Evolutionary conservation across 2,888 invertebrate species (phyloP).

Genomic region (Phengaris alcon): DNA sequence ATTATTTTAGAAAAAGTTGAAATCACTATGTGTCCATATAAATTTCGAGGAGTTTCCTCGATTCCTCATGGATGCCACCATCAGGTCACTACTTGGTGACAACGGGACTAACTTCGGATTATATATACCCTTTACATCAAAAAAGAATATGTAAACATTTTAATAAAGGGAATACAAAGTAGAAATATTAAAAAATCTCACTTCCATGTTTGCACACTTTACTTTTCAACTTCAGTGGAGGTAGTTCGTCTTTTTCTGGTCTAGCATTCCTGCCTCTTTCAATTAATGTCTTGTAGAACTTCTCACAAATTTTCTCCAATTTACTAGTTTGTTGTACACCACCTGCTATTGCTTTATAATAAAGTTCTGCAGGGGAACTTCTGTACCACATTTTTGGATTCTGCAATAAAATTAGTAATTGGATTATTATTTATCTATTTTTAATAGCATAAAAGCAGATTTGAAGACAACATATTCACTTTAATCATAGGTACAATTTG

Average conservation of each 20-base stretch:
- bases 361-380: slow-evolving; percentile 94
- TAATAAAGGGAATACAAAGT: background rate
- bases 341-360: slow-evolving; percentile 83
- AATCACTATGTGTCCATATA: too few relatives aligned
- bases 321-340: slow-evolving; percentile 85
- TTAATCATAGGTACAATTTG: too few relatives aligned
- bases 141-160: too few relatives aligned
- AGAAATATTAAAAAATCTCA: slow-evolving; percentile 50
- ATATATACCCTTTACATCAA: too few relatives aligned
- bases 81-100: too few relatives aligned
- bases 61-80: too few relatives aligned
- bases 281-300: slow-evolving; percentile 85
- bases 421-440: too few relatives aligned
- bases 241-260: slow-evolving; percentile 83
- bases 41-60: too few relatives aligned
- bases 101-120: too few relatives aligned
- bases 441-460: too few relatives aligned
- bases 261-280: slow-evolving; percentile 83
- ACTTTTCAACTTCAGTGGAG: slow-evolving; percentile 83
- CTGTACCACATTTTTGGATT: slow-evolving; percentile 85
- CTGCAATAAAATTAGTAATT: slow-evolving; percentile 43
- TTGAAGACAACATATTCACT: too few relatives aligned
- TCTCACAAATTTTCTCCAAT: slow-evolving; percentile 84
- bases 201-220: slow-evolving; percentile 87
- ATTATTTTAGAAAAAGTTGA: too few relatives aligned